Conservation (phyloP, 2,888 invertebrate species). For the Cyrtodaria siliqua region DNA sequence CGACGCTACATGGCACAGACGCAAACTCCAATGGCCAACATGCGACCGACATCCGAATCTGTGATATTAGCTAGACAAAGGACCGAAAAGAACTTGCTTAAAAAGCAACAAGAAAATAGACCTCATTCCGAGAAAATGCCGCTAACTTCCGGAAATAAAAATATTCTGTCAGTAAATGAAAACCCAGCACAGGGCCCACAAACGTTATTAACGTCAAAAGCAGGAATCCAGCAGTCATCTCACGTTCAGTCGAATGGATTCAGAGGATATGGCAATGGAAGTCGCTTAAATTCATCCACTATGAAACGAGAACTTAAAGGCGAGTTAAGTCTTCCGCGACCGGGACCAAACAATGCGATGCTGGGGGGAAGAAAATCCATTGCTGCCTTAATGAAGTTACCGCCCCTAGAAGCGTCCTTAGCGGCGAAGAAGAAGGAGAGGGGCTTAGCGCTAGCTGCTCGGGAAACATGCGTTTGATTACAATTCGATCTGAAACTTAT, state of each 20-base stretch:
- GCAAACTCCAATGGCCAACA: slow-evolving; percentile 29
- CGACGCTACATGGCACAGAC: slow-evolving; percentile 59
- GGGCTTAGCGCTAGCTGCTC: slow-evolving; percentile 54
- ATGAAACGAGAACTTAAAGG: slow-evolving; percentile 43
- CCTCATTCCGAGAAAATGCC: slow-evolving; percentile 64
- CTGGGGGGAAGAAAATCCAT: slow-evolving; percentile 49
- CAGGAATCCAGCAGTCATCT: slow-evolving; percentile 48
- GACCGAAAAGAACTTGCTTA: slow-evolving; percentile 62
- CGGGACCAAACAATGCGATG: slow-evolving; percentile 42
- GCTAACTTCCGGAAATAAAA: slow-evolving; percentile 45
- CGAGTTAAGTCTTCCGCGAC: slow-evolving; percentile 57
- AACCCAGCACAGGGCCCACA: slow-evolving; percentile 61
- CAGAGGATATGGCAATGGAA: slow-evolving; percentile 54
- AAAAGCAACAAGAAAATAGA: slow-evolving; percentile 55
- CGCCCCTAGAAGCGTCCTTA: slow-evolving; percentile 64
- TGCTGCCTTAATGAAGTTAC: slow-evolving; percentile 70
- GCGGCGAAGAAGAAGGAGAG: slow-evolving; percentile 59
- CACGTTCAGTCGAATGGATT: slow-evolving; percentile 56
- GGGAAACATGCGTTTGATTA: slow-evolving; percentile 61
- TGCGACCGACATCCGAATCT: slow-evolving; percentile 62
- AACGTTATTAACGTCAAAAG: slow-evolving; percentile 51
- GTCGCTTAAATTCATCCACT: slow-evolving; percentile 36
- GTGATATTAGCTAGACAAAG: slow-evolving; percentile 64
- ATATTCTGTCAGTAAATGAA: slow-evolving; percentile 45
- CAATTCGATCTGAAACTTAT: no score